Evolutionary conservation across 2,797 vertebrate species (phyloP).

Genomic region (Falco biarmicus): DNA sequence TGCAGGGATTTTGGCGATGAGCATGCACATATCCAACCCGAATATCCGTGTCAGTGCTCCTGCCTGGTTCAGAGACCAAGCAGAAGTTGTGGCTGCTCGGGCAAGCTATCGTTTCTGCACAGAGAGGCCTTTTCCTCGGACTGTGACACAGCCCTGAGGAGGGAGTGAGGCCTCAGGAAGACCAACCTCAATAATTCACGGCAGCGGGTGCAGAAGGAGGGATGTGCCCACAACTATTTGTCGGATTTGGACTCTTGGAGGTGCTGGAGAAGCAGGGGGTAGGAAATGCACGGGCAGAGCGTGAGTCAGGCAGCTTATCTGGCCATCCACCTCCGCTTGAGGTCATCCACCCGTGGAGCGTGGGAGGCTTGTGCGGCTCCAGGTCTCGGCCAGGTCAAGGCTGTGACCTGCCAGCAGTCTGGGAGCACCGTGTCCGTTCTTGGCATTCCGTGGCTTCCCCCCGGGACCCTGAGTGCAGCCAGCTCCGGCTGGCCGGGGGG

Average conservation of each 20-base stretch:
- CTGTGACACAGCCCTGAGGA: neutral
- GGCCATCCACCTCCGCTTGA: neutral
- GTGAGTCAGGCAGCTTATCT: slow-evolving; percentile 29
- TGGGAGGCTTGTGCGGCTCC: neutral
- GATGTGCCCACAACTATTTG: neutral
- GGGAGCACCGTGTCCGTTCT: rapidly evolving
- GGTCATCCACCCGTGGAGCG: neutral
- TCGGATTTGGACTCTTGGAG: neutral
- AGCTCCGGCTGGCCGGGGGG: neutral
- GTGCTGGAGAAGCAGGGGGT: neutral
- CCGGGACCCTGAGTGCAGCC: neutral
- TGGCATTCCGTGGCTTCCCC: rapidly evolving
- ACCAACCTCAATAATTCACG: neutral
- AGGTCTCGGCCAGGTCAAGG: neutral
- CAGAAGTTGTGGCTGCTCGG: neutral
- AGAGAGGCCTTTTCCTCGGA: neutral
- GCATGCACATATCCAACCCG: rapidly evolving
- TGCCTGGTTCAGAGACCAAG: rapidly evolving
- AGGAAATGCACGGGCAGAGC: neutral
- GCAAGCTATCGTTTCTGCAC: neutral
- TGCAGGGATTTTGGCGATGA: neutral
- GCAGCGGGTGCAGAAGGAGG: neutral
- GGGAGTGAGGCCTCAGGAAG: neutral
- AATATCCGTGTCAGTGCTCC: neutral
- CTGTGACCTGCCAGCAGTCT: neutral